Base-by-base conservation (phyloP, 2,113 vertebrate genomes). In the Eira barbara region DNA sequence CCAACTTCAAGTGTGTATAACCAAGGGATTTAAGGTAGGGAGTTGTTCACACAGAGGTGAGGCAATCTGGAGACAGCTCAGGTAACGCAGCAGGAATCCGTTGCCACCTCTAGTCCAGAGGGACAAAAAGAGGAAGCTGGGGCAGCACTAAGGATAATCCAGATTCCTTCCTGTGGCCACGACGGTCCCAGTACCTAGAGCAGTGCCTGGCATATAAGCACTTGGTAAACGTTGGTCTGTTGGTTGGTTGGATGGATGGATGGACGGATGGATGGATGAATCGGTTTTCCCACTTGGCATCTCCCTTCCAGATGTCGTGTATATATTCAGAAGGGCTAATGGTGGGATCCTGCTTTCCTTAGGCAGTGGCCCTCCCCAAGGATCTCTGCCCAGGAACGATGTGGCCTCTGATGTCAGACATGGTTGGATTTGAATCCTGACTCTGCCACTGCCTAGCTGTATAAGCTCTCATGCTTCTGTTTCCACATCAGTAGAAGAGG, bases 21-120 rank as follows among this genome's bases (percentile, higher is more conserved):
- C 57, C 82, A 52, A 45, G 83, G 92, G 96, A 78, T 83, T 78
- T 61, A 61, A 61, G 27, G 79, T 3, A 17, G 89, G 89, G 92
- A 88, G 39, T 45, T 86, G 80, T 59, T 45, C 42, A 25, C 89
- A 0, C 91, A 49, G 34, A 59, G 80, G 55, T 86, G 93, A 90
- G 93, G 95, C 92, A 80, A 85, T 52, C 34, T 0, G 1, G 18
- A 88, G 20, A 92, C 55, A 85, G 88, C 63, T 4, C 52, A 3
- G 45, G 3, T 8, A 3, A 31, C n/a, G 52, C 14, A 74, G 14
- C 36, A 1, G 15, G 81, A 80, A 21, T 14, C 57, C 39, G 18
- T 0, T 2, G 74, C 59, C 14, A 0, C 85, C 2, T 36, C 42
- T 20, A 36, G 69, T 27, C 13, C 89, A 4, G 67, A 73, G 20